Base-by-base conservation (phyloP, 2,797 vertebrate species). In the Varecia variegata region DNA sequence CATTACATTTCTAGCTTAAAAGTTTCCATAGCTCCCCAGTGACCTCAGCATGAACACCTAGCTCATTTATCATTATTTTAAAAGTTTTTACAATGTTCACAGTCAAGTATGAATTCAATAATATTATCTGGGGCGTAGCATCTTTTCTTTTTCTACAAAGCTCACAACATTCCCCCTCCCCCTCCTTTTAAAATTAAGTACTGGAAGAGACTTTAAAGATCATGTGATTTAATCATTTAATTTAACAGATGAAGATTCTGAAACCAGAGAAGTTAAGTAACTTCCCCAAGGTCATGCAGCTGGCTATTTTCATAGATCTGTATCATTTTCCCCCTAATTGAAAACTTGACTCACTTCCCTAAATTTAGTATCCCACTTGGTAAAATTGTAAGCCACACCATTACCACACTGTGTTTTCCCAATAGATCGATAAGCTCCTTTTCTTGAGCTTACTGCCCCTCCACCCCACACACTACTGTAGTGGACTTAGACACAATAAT, bases 221-320 rank as follows among this genome's bases (percentile, higher is more conserved):
- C 18, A 8, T 70, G 18, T 32, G 11, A 70, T 88, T 93, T 77
- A 81, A 73, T 71, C 12, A 60, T 93, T 67, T 71, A 73, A 70
- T 90, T 95, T 93, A 81, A 62, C 14, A 87, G 32, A 74, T 90
- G n/a, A 91, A 84, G 21, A 81, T 87, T 68, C 40, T 94, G 70
- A 92, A 84, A 80, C 21, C 4, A 84, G 74, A 88, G 70, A 74
- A 54, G 20, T n/a, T 86, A 82, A 87, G 30, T 65, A 83, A 90
- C 30, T 95, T 88, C 23, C 43, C 17, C 70, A 87, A 77, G 25
- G 50, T 45, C 62, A 35, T 25, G 2, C 21, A 89, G n/a, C n/a
- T 67, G 23, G 47, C 50, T 73, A 58, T 74, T 91, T 47, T 71
- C 38, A 56, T 65, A 62, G 73, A 92, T 81, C 56, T 47, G 17